phyloP scores from a whole-genome alignment of 2,888 invertebrate species.

The Microplitis deprimator region DNA sequence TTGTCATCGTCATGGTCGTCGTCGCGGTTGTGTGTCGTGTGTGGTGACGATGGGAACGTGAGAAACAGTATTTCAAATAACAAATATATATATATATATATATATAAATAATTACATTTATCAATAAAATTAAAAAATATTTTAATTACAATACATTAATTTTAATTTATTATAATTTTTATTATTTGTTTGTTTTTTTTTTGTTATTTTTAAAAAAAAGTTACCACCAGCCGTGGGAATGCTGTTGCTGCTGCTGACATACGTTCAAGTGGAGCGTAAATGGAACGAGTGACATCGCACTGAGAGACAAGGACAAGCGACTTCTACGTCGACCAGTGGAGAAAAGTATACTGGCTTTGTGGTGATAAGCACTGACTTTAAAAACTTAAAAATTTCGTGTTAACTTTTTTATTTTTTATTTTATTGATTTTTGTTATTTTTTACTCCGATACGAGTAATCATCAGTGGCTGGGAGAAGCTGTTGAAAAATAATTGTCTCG shows the following conservation, averaged over 20 bases:
- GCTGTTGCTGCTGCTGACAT: constrained; percentile 16
- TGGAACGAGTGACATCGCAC: constrained; percentile 34
- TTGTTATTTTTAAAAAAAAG: constrained; percentile 7
- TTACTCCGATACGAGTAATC: not conserved
- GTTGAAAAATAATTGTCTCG: not conserved
- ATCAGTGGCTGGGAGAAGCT: not conserved
- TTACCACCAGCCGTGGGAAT: constrained; percentile 18
- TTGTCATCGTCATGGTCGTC: constrained; percentile 1
- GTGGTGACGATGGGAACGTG: constrained; percentile 18
- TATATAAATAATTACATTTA: not conserved
- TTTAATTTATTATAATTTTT: constrained; percentile 24
- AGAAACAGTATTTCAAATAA: constrained; percentile 11
- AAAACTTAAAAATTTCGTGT: not conserved
- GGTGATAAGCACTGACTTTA: constrained; percentile 4
- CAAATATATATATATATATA: constrained; percentile 15
- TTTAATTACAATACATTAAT: not conserved
- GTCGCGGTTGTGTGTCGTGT: not conserved
- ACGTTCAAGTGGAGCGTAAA: constrained; percentile 20
- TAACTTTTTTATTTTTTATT: not conserved
- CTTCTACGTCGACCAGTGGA: constrained; percentile 11
- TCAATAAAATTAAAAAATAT: not conserved
- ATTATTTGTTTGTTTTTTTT: not conserved
- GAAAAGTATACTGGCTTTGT: constrained; percentile 13
- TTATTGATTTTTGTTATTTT: not conserved
- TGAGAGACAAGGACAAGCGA: constrained; percentile 27